Conservation (phyloP, 2,113 vertebrate species). For the Aptenodytes forsteri region DNA sequence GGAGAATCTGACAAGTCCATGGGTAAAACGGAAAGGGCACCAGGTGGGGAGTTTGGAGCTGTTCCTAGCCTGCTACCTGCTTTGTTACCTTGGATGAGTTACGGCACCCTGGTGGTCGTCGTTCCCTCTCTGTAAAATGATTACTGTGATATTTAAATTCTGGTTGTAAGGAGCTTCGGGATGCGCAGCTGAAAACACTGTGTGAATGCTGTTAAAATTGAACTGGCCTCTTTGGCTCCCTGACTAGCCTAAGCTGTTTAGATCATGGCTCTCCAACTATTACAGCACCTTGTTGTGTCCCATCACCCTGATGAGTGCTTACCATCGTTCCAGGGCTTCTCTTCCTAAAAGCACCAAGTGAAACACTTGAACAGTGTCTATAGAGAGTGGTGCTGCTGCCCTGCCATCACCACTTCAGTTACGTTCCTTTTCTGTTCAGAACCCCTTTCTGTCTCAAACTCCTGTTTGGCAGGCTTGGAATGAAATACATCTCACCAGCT, state of each 20-base stretch:
- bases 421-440: neutral
- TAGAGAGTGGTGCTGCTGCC: neutral
- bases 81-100: slow-evolving; percentile 33
- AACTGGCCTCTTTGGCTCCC: neutral
- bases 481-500: neutral
- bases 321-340: neutral
- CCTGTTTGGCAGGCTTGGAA: neutral
- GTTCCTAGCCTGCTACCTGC: slow-evolving; percentile 1
- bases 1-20: neutral
- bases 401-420: neutral
- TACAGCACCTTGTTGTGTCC: neutral
- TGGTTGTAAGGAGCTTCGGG: slow-evolving; percentile 1
- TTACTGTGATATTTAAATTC: slow-evolving; percentile 30
- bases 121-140: neutral
- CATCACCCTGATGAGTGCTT: neutral
- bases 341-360: neutral
- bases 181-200: neutral
- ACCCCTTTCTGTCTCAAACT: neutral
- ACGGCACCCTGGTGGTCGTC: neutral
- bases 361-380: neutral
- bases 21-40: neutral
- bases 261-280: neutral
- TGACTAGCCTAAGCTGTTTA: neutral
- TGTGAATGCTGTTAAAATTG: neutral
- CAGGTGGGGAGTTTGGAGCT: neutral